Evolutionary conservation across 2,888 invertebrate species (phyloP), one percentile per base, ranked within the genome.

Genomic region (Blastobasis lacticolella): DNA sequence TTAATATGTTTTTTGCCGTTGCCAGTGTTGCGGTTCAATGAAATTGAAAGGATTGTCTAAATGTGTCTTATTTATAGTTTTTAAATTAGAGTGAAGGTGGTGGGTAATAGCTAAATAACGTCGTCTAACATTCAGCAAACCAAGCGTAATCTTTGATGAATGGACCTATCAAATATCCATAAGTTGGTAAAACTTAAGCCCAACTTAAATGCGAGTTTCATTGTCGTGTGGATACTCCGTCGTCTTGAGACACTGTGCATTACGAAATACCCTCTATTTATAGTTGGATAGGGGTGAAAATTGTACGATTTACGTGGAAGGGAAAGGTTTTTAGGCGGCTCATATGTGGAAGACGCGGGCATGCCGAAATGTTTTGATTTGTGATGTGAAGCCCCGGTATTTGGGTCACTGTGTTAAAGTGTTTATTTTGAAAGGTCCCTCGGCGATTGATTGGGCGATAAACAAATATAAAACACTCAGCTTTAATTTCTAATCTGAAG

Each of bases 291-390:
- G 54, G 60, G 64, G 52, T 62, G 57, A 37, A 10, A 44, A 66
- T 49, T 56, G 63, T 64, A 57, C 50, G 36, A 38, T 53, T 48
- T 47, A 51, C 49, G 50, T 60, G 23, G 23, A 23, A 23, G 23
- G 23, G 23, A 23, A 54, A 71, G 77, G 78, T 75, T 71, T 62
- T 76, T 80, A 78, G 82, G 80, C 85, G 77, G 74, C 74, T 71
- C 73, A 71, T 73, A 71, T 69, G 76, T 61, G 76, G 78, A 75
- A 6, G 37, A 41, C 46, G 69, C 51, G 55, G 23, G 45, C 49
- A 44, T 51, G 66, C 23, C 23, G 23, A 23, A 70, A 60, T 75
- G 73, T 74, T 75, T 73, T 75, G 75, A 75, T 73, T 74, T 65
- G 66, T 63, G 65, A 51, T 53, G 55, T 2, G 23, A 23, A 23